A percentile compares a stretch with the other conserved stretches of the same genome.
Evolutionary conservation across 2,113 vertebrate species (phyloP).

Genomic region (human): DNA sequence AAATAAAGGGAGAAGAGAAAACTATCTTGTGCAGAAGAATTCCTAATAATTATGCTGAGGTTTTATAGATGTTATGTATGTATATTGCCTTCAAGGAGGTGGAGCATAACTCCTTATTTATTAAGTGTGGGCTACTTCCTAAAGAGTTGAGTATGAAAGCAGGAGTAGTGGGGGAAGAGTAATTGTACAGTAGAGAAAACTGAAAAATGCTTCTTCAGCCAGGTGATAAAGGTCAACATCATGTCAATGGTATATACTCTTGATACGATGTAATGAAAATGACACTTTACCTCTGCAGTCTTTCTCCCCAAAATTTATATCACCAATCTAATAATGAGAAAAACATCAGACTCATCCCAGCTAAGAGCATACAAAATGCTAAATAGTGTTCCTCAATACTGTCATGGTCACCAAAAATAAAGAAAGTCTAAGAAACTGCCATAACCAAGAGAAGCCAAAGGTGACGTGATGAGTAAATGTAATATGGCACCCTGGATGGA

Average conservation of each 20-base stretch:
- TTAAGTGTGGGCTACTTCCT: neutral
- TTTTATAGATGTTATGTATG: no score
- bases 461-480: neutral
- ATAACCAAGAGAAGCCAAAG: neutral
- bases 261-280: neutral
- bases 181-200: neutral
- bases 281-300: neutral
- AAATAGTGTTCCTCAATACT: neutral
- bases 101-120: neutral
- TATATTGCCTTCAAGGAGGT: no score
- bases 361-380: neutral
- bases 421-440: neutral
- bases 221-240: neutral
- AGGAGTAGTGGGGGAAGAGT: neutral
- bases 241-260: neutral
- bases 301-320: neutral
- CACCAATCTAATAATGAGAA: neutral
- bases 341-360: neutral
- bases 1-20: neutral
- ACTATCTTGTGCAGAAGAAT: neutral
- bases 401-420: neutral
- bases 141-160: neutral
- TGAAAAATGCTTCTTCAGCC: neutral
- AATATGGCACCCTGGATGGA: neutral
- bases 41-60: no score